These are phyloP conservation scores for Drosophila auraria DNA, from an alignment of 1,140 invertebrate genomes.

Conservation along the genomic window DNA sequence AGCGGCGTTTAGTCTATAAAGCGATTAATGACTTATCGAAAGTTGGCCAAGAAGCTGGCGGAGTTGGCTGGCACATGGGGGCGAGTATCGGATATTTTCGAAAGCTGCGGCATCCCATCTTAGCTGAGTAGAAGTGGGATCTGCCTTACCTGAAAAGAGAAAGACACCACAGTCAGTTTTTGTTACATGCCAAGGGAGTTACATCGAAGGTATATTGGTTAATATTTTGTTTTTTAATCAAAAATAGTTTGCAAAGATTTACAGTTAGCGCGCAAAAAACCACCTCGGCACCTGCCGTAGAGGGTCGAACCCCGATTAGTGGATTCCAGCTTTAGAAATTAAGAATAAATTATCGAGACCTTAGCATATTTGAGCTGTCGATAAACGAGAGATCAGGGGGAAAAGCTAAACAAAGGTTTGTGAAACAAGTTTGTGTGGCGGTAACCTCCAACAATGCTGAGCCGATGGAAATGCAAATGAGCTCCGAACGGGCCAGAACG, in stretches of 20 bases:
- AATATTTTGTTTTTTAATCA: not conserved
- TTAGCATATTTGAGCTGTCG: slow-evolving; percentile 69
- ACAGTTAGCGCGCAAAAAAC: slow-evolving; percentile 56
- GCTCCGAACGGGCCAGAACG: slow-evolving; percentile 27
- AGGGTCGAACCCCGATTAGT: slow-evolving; percentile 8
- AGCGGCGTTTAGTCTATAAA: slow-evolving; percentile 28
- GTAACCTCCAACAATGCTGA: slow-evolving; percentile 20
- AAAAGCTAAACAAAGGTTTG: slow-evolving; percentile 46
- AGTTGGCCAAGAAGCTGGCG: not conserved
- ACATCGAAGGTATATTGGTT: slow-evolving; percentile 17
- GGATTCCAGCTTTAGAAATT: slow-evolving; percentile 38
- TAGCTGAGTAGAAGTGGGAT: not conserved
- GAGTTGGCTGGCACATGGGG: slow-evolving; percentile 21
- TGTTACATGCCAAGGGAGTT: slow-evolving; percentile 34
- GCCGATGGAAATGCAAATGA: slow-evolving; percentile 66
- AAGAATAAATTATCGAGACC: slow-evolving; percentile 68
- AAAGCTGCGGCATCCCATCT: slow-evolving; percentile 17
- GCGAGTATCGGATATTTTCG: slow-evolving; percentile 13
- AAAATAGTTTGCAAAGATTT: slow-evolving; percentile 38
- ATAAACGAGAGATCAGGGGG: slow-evolving; percentile 29
- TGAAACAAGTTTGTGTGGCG: slow-evolving; percentile 66
- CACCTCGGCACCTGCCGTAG: slow-evolving; percentile 7
- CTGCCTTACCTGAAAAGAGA: slow-evolving; percentile 49
- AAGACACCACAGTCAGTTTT: slow-evolving; percentile 8
- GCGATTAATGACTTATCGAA: slow-evolving; percentile 31